Percentiles rank a stretch among this genome's conserved stretches.
Conservation (phyloP, 2,113 vertebrate species). For the Gulo gulo region DNA sequence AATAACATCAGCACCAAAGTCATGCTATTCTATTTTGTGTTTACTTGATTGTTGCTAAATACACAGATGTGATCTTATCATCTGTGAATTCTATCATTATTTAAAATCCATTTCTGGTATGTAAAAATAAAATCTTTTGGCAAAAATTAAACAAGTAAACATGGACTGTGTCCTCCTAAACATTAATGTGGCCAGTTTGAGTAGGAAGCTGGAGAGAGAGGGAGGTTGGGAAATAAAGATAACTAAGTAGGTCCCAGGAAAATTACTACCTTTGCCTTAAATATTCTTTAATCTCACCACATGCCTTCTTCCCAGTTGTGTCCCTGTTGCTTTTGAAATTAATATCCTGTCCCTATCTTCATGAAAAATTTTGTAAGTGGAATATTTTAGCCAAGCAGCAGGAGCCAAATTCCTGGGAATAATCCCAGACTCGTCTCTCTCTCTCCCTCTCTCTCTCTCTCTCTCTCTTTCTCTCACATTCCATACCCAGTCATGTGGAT, state of each 20-base stretch:
- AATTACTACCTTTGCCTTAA: background rate
- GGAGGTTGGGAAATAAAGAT: background rate
- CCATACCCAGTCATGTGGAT: background rate
- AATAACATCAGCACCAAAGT: background rate
- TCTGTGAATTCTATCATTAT: background rate
- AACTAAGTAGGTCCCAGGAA: background rate
- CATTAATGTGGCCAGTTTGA: background rate
- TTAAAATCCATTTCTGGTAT: background rate
- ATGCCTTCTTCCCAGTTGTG: background rate
- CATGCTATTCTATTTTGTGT: background rate
- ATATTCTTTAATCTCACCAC: background rate
- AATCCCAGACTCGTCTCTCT: background rate
- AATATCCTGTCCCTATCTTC: background rate
- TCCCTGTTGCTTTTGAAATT: background rate
- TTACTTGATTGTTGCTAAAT: constrained; percentile 36
- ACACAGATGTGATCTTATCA: constrained; percentile 60
- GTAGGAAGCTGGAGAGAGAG: background rate
- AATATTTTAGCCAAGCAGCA: background rate
- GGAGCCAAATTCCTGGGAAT: background rate
- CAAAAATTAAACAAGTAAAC: background rate
- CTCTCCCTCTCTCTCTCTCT: background rate
- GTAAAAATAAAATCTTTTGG: background rate
- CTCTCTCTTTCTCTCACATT: background rate
- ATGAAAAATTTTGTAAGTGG: background rate
- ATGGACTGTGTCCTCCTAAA: background rate